These are phyloP conservation scores for Lethenteron reissneri DNA, from an alignment of 2,113 vertebrate genomes.

Conservation along the genomic window DNA sequence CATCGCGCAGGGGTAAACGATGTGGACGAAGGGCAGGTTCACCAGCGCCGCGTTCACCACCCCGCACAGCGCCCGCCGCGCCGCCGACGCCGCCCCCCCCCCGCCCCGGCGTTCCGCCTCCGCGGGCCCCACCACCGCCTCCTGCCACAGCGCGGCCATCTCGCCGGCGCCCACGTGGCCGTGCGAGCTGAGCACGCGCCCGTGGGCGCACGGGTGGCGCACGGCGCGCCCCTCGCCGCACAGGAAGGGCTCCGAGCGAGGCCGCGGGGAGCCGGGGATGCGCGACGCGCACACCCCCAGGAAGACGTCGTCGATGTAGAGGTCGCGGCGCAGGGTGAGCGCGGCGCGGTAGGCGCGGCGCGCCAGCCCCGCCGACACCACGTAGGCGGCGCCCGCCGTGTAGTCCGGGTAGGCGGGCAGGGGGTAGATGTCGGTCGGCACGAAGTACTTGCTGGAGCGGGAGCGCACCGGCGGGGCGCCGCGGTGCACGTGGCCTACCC, in stretches of 20 bases:
- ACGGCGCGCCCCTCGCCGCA: conserved; percentile 59
- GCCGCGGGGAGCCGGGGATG: conserved; percentile 36
- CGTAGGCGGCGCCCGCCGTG: conserved; percentile 59
- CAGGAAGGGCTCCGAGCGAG: conserved; percentile 47
- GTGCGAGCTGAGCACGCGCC: conserved; percentile 83
- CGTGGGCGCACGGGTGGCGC: conserved; percentile 63
- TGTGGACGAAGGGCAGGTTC: too few species aligned
- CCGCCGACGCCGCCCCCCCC: too few species aligned
- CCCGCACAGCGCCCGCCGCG: too few species aligned
- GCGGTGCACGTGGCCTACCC: conserved; percentile 60
- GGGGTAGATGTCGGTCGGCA: conserved; percentile 53
- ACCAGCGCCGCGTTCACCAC: too few species aligned
- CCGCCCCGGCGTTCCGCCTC: too few species aligned
- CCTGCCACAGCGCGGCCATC: conserved; percentile 40
- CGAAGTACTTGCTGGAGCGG: conserved; percentile 57
- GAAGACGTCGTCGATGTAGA: conserved; percentile 85
- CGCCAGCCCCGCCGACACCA: conserved; percentile 52
- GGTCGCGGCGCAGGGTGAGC: conserved; percentile 40
- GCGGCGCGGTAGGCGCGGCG: conserved; percentile 55
- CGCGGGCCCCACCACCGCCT: conserved; percentile 14
- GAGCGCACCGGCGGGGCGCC: conserved; percentile 48
- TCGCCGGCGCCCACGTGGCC: conserved; percentile 34
- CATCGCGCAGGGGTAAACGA: too few species aligned
- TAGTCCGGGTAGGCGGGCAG: conserved; percentile 77
- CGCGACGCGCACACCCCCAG: conserved; percentile 79